Conservation (phyloP, 2,888 invertebrate genomes). For the Rapana venosa region DNA sequence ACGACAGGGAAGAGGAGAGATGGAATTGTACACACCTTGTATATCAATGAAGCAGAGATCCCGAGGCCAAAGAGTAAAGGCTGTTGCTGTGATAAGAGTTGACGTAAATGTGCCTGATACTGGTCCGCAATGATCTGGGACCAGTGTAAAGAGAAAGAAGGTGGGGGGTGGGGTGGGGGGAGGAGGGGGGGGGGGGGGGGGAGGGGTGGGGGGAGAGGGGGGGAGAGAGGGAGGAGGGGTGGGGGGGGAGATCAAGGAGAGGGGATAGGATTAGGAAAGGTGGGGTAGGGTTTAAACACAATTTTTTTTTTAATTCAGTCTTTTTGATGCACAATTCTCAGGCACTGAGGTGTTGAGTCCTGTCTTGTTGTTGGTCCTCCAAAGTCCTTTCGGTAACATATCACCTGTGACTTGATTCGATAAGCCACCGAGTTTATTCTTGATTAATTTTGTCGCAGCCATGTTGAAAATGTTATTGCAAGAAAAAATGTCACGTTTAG, state of each 20-base stretch:
- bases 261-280: background rate
- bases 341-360: too few relatives aligned
- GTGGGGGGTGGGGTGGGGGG: background rate
- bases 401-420: too few relatives aligned
- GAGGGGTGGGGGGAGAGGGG: background rate
- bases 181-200: background rate
- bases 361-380: too few relatives aligned
- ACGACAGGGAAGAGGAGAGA: constrained; percentile 82
- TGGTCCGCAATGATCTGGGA: background rate
- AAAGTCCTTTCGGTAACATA: too few relatives aligned
- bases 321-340: too few relatives aligned
- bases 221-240: background rate
- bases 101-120: background rate
- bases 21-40: constrained; percentile 83
- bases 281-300: too few relatives aligned
- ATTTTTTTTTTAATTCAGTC: too few relatives aligned
- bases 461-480: too few relatives aligned
- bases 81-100: background rate
- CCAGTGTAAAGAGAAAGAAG: background rate
- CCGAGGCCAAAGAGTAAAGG: constrained; percentile 57
- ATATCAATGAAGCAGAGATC: constrained; percentile 80
- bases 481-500: too few relatives aligned
- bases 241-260: background rate
- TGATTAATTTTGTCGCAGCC: too few relatives aligned
- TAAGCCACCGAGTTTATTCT: too few relatives aligned